Percentiles rank a stretch among this genome's conserved stretches.
Evolutionary conservation across 2,888 invertebrate species (phyloP).

Genomic region (Lobophora halterata): DNA sequence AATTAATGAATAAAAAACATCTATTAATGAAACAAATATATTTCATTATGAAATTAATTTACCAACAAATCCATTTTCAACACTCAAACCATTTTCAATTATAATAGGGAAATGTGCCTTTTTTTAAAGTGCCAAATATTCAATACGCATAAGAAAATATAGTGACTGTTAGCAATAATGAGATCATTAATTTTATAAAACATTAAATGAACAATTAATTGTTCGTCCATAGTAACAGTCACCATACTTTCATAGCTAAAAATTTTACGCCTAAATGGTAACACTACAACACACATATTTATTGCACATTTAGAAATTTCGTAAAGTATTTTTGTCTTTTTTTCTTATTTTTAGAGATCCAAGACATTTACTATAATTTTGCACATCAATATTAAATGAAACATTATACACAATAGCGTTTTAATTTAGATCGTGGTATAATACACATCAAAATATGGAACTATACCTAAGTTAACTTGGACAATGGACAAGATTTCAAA

Average conservation of each 20-base stretch:
- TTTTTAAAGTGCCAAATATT: constrained; percentile 79
- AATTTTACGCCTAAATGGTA: constrained; percentile 78
- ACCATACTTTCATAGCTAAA: constrained; percentile 60
- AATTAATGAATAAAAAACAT: too few species aligned
- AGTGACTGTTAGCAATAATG: constrained; percentile 59
- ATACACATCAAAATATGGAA: constrained; percentile 80
- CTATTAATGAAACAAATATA: constrained; percentile 80
- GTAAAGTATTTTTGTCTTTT: constrained; percentile 80
- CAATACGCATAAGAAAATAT: constrained; percentile 62
- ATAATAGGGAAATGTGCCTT: constrained; percentile 79
- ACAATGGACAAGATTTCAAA: constrained; percentile 75
- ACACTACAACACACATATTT: constrained; percentile 82
- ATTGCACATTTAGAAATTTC: constrained; percentile 82
- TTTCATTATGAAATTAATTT: constrained; percentile 81
- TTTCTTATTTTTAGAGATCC: constrained; percentile 79
- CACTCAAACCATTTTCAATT: constrained; percentile 79
- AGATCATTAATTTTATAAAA: constrained; percentile 67
- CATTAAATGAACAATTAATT: constrained; percentile 46
- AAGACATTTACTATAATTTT: constrained; percentile 81
- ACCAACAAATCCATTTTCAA: constrained; percentile 82
- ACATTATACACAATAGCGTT: constrained; percentile 78
- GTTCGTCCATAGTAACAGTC: constrained; percentile 41
- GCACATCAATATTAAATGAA: constrained; percentile 78
- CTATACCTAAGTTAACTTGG: constrained; percentile 77
- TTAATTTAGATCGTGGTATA: constrained; percentile 74